phyloP scores from a whole-genome alignment of 2,888 invertebrate species.

The Heliconius sara region DNA sequence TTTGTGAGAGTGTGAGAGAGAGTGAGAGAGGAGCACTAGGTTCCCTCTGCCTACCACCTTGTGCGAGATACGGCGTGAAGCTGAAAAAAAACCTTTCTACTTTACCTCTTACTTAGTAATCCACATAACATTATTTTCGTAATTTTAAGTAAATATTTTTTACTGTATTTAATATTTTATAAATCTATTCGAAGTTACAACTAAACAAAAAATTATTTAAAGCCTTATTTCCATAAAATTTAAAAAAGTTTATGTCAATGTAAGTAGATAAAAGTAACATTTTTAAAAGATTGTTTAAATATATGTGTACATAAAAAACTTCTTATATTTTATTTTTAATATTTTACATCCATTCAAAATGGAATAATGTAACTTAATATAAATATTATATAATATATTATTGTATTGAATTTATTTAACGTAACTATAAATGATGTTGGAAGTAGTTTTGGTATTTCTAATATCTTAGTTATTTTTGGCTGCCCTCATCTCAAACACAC shows the following conservation, averaged over 20 bases:
- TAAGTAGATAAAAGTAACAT: background rate
- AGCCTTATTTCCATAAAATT: background rate
- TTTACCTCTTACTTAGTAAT: background rate
- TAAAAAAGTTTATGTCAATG: background rate
- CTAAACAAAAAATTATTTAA: background rate
- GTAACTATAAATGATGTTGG: background rate
- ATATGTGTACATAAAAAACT: background rate
- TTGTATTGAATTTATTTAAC: background rate
- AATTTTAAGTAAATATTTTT: background rate
- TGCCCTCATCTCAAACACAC: constrained; percentile 64
- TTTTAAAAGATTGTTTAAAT: background rate
- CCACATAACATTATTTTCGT: background rate
- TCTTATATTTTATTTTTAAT: background rate
- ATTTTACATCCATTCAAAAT: too few species aligned
- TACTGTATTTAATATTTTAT: background rate
- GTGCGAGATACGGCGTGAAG: too few species aligned
- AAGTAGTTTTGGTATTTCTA: constrained; percentile 37
- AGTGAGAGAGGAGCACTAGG: too few species aligned
- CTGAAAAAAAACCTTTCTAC: too few species aligned
- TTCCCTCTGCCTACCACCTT: too few species aligned
- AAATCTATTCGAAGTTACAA: background rate
- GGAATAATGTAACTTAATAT: background rate
- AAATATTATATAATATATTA: background rate
- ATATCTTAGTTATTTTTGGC: constrained; percentile 61
- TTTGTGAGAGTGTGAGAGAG: too few species aligned